These are phyloP conservation scores for Pleuronectes platessa DNA, from an alignment of 2,113 vertebrate genomes.

Conservation along the genomic window DNA sequence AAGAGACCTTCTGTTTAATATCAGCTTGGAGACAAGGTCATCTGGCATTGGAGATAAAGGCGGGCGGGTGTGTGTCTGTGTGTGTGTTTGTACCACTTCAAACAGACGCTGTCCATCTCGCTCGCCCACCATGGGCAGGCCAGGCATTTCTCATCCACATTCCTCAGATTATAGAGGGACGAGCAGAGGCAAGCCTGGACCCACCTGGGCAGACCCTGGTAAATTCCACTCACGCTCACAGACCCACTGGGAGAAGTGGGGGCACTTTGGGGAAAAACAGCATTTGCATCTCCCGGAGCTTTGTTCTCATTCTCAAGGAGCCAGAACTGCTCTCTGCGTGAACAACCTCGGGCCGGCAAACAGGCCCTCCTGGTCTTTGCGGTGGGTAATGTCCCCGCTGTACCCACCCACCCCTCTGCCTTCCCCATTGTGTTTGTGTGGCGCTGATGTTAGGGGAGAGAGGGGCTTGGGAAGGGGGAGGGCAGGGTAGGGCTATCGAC, in stretches of 20 bases:
- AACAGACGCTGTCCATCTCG: slow-evolving; percentile 71
- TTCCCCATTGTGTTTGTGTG: slow-evolving; percentile 67
- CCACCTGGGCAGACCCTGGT: slow-evolving; percentile 77
- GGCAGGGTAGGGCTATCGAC: slow-evolving; percentile 71
- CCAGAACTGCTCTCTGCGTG: slow-evolving; percentile 11
- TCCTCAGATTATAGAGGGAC: slow-evolving; percentile 76
- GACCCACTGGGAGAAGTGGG: slow-evolving; percentile 46
- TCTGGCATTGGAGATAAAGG: slow-evolving; percentile 74
- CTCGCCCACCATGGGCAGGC: slow-evolving; percentile 70
- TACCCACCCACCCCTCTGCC: slow-evolving; percentile 26
- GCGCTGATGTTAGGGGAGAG: slow-evolving; percentile 51
- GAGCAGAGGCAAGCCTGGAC: slow-evolving; percentile 76
- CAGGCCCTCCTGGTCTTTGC: slow-evolving; percentile 38
- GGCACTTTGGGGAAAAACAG: slow-evolving; percentile 10
- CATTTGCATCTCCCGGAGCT: background rate
- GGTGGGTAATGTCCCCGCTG: slow-evolving; percentile 27
- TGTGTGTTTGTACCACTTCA: slow-evolving; percentile 45
- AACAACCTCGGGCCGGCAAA: slow-evolving; percentile 40
- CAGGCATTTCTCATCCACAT: slow-evolving; percentile 74
- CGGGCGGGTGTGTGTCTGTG: slow-evolving; percentile 55
- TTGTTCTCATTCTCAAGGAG: background rate
- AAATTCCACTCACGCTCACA: slow-evolving; percentile 75
- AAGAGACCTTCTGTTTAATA: slow-evolving; percentile 47
- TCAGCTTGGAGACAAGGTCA: slow-evolving; percentile 65
- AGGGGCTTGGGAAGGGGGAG: slow-evolving; percentile 60